A percentile compares a stretch with the other conserved stretches of the same genome.
Evolutionary conservation across 2,888 invertebrate species (phyloP).

Genomic region (Melieria crassipennis): DNA sequence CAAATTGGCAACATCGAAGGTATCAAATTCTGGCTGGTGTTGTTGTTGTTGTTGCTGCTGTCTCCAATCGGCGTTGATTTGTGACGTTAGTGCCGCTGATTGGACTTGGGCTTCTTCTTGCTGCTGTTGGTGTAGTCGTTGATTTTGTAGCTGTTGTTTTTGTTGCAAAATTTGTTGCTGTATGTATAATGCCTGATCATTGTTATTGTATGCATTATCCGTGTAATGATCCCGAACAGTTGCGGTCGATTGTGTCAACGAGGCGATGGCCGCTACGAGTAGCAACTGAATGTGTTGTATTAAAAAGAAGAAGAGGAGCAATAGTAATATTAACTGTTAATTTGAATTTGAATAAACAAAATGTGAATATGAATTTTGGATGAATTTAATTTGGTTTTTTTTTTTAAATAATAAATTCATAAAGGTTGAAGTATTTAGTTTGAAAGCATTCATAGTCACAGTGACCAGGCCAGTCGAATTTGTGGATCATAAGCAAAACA

Average conservation of each 20-base stretch:
- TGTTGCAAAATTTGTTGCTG: constrained; percentile 4
- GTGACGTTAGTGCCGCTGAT: background rate
- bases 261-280: constrained; percentile 2
- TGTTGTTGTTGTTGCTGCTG: background rate
- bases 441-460: no score
- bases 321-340: background rate
- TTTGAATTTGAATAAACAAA: no score
- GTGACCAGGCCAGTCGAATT: no score
- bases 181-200: no score
- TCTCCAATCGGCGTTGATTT: background rate
- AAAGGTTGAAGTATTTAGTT: no score
- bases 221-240: background rate
- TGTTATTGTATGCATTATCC: background rate
- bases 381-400: no score
- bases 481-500: no score
- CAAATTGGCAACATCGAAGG: constrained; percentile 30
- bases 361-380: no score
- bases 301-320: constrained; percentile 1
- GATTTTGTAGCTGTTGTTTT: constrained; percentile 9
- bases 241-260: constrained; percentile 1
- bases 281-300: constrained; percentile 18
- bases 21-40: constrained; percentile 8
- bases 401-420: no score
- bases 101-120: background rate
- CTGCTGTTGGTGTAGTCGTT: constrained; percentile 21